phyloP scores from a whole-genome alignment of 2,888 invertebrate genomes.

The Cordilura impudica region DNA sequence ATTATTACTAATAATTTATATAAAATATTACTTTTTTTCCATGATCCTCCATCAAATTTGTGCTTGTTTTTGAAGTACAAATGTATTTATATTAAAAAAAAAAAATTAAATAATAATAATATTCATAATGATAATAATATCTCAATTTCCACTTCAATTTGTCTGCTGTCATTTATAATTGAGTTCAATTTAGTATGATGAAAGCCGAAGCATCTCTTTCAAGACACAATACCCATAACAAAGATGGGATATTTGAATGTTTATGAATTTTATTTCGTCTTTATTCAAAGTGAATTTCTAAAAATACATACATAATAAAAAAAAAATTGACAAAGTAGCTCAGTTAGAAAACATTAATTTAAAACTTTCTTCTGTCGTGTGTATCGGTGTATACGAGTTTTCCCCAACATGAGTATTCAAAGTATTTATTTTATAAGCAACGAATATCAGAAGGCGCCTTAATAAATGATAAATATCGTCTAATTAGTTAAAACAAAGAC shows the following conservation, averaged over 20 bases:
- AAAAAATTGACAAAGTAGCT: constrained; percentile 27
- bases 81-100: neutral
- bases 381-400: neutral
- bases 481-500: constrained; percentile 58
- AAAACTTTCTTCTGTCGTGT: constrained; percentile 29
- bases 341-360: constrained; percentile 29
- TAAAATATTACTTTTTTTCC: too few relatives aligned
- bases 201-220: constrained; percentile 47
- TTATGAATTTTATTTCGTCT: constrained; percentile 37
- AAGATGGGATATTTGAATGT: constrained; percentile 32
- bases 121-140: constrained; percentile 72
- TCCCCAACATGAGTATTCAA: neutral
- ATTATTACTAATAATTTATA: too few relatives aligned
- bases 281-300: constrained; percentile 30
- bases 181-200: constrained; percentile 76
- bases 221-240: neutral
- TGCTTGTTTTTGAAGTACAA: neutral
- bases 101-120: too few relatives aligned
- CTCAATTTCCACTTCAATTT: constrained; percentile 77
- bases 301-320: constrained; percentile 36
- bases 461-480: constrained; percentile 51
- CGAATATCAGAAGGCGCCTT: constrained; percentile 36
- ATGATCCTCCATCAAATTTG: neutral
- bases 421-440: neutral
- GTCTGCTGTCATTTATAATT: constrained; percentile 76